phyloP scores from a whole-genome alignment of 2,797 vertebrate genomes.

The Oryzias sinensis region DNA sequence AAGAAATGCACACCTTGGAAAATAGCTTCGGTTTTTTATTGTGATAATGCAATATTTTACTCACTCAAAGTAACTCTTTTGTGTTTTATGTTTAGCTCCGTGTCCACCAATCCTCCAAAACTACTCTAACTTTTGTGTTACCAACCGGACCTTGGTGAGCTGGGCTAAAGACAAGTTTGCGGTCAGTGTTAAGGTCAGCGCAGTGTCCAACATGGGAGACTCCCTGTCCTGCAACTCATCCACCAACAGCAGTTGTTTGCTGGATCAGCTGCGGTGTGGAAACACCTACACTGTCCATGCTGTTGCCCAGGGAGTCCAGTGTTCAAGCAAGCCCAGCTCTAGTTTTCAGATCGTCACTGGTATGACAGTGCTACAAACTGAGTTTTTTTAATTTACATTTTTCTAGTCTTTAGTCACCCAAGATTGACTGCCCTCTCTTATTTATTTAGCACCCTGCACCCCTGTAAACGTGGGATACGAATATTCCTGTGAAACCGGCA shows the following conservation, averaged over 20 bases:
- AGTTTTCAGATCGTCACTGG: slow-evolving; percentile 67
- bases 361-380: slow-evolving; percentile 13
- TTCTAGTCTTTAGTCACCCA: neutral
- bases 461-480: slow-evolving; percentile 53
- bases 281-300: slow-evolving; percentile 60
- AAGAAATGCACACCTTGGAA: too few relatives aligned
- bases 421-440: slow-evolving; percentile 5
- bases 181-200: slow-evolving; percentile 50
- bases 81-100: slow-evolving; percentile 58
- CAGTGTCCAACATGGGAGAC: slow-evolving; percentile 51
- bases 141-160: slow-evolving; percentile 53
- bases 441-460: slow-evolving; percentile 72
- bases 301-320: slow-evolving; percentile 54
- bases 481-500: slow-evolving; percentile 63
- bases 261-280: slow-evolving; percentile 69
- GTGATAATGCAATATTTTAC: too few relatives aligned
- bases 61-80: neutral
- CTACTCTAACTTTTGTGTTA: slow-evolving; percentile 53
- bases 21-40: too few relatives aligned
- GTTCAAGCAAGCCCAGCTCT: slow-evolving; percentile 59
- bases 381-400: neutral
- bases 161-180: slow-evolving; percentile 60
- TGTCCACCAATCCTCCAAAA: slow-evolving; percentile 66
- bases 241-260: slow-evolving; percentile 56
- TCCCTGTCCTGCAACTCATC: slow-evolving; percentile 58